Evolutionary conservation across 2,888 invertebrate genomes (phyloP).

Genomic region (Rugalucina vietnamica): DNA sequence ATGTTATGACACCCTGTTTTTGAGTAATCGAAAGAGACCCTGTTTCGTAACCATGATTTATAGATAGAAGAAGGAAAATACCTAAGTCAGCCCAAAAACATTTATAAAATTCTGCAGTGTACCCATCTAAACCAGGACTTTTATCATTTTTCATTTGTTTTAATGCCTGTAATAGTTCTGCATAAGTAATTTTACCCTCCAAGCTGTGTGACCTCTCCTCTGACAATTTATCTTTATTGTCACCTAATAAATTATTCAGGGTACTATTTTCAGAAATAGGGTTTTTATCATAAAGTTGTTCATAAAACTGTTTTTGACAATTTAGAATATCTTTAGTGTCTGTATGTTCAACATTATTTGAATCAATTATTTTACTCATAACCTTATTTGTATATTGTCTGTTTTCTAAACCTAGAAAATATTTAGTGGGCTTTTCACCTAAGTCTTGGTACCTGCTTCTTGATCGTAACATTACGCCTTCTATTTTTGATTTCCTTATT

Average conservation of each 20-base stretch:
- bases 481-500: not conserved
- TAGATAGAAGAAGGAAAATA: constrained; percentile 21
- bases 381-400: no score
- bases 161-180: not conserved
- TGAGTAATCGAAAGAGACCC: constrained; percentile 29
- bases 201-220: not conserved
- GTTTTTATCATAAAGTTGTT: not conserved
- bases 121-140: constrained; percentile 38
- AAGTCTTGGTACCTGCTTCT: not conserved
- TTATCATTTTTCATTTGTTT: not conserved
- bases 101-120: constrained; percentile 39
- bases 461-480: not conserved
- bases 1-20: constrained; percentile 50
- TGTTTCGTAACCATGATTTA: constrained; percentile 23
- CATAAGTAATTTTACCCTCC: not conserved
- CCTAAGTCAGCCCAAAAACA: constrained; percentile 31
- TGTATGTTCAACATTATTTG: not conserved
- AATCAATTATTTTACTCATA: not conserved
- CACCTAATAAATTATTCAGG: not conserved
- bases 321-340: constrained; percentile 15
- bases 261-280: not conserved
- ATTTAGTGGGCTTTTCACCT: constrained; percentile 9
- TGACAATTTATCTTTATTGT: not conserved
- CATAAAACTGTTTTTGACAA: not conserved
- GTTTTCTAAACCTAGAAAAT: not conserved